phyloP scores from a whole-genome alignment of 2,113 vertebrate genomes.

The Rhinolophus sinicus region DNA sequence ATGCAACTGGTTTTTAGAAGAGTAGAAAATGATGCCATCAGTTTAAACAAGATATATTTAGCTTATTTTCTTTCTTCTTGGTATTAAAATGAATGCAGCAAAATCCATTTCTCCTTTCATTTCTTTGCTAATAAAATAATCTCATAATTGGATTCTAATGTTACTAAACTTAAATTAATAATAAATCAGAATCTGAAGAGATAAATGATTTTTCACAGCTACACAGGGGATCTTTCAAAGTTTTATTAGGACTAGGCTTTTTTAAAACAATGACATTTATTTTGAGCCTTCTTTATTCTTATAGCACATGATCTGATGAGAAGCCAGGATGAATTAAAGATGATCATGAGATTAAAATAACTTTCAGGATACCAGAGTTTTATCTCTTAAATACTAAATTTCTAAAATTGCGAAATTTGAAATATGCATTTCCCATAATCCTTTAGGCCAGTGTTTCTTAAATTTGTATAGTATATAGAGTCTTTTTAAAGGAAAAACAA shows the following conservation, averaged over 20 bases:
- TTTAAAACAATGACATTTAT: conserved; percentile 35
- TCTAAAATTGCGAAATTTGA: background rate
- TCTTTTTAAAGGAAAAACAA: conserved; percentile 31
- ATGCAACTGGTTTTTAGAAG: background rate
- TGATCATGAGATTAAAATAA: background rate
- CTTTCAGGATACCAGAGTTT: background rate
- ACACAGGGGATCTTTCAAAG: conserved; percentile 57
- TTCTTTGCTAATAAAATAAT: conserved; percentile 60
- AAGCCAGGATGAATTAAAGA: conserved; percentile 53
- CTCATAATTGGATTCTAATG: conserved; percentile 38
- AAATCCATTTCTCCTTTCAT: conserved; percentile 45
- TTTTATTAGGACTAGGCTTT: background rate
- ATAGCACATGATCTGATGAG: background rate
- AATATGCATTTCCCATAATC: background rate
- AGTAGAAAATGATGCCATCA: background rate
- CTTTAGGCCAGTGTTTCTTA: background rate
- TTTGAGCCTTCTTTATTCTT: conserved; percentile 46
- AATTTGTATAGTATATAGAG: background rate
- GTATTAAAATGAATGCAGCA: background rate
- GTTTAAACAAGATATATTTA: background rate
- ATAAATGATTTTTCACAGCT: conserved; percentile 71
- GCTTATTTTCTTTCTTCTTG: background rate
- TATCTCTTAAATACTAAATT: background rate
- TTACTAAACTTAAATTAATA: conserved; percentile 66
- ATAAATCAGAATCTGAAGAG: conserved; percentile 54